Conservation (phyloP, 2,888 invertebrate genomes). For the Acanthococcus lagerstroemiae region DNA sequence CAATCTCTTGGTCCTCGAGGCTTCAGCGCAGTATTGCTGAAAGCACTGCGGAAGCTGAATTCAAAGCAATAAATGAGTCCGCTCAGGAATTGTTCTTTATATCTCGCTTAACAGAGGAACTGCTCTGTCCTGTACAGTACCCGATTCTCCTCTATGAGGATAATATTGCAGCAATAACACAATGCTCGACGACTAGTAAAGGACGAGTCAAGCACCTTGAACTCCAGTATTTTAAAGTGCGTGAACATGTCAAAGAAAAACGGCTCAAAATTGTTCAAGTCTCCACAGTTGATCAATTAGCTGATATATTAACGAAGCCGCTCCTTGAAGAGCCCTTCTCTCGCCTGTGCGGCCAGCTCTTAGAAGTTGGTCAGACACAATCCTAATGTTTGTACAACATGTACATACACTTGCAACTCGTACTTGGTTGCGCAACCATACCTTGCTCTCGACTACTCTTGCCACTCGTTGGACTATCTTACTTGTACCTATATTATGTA, state of each 20-base stretch:
- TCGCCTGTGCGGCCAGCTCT: too few species aligned
- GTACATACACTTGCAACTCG: too few species aligned
- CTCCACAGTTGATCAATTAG: not conserved
- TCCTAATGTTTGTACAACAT: too few species aligned
- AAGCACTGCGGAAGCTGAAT: conserved; percentile 5
- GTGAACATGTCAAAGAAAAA: not conserved
- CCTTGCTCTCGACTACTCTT: too few species aligned
- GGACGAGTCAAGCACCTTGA: not conserved
- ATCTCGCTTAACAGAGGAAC: not conserved
- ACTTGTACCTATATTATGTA: too few species aligned
- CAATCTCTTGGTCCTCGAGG: not conserved
- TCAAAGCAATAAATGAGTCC: not conserved
- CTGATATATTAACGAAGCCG: not conserved
- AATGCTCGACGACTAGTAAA: not conserved
- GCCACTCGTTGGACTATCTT: too few species aligned
- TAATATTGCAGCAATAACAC: not conserved
- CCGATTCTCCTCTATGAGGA: not conserved
- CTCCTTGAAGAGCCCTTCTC: not conserved
- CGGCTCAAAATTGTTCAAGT: not conserved
- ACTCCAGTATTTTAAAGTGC: not conserved
- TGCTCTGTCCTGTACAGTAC: not conserved
- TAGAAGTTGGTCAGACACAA: too few species aligned
- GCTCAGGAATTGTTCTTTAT: not conserved
- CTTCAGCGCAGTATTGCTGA: not conserved
- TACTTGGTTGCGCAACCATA: too few species aligned